Conservation (phyloP, 2,888 invertebrate genomes). For the Heteromurus nitidus region DNA sequence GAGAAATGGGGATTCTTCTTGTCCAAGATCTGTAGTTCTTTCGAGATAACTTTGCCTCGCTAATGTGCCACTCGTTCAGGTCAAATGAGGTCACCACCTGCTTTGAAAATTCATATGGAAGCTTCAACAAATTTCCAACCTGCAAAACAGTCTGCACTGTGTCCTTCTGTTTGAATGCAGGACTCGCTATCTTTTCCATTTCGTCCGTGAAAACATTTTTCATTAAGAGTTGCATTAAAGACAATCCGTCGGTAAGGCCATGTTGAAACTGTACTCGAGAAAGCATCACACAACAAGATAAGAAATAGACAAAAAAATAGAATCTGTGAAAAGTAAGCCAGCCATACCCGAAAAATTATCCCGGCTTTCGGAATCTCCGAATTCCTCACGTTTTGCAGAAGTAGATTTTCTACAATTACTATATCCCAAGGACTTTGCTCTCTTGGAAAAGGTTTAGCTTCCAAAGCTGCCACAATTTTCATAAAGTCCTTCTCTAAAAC, state of each 20-base stretch:
- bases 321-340: not conserved
- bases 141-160: constrained; percentile 56
- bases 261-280: constrained; percentile 65
- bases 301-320: too few species aligned
- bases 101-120: constrained; percentile 71
- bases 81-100: constrained; percentile 69
- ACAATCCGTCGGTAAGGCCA: constrained; percentile 70
- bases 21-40: constrained; percentile 71
- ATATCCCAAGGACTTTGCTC: constrained; percentile 68
- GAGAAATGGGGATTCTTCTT: constrained; percentile 61
- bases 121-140: constrained; percentile 63
- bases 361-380: constrained; percentile 54
- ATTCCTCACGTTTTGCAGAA: constrained; percentile 48
- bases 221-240: constrained; percentile 70
- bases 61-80: constrained; percentile 70
- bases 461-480: constrained; percentile 61
- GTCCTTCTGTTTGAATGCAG: constrained; percentile 60
- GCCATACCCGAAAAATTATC: constrained; percentile 59
- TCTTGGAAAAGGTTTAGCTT: constrained; percentile 58
- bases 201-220: constrained; percentile 69
- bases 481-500: constrained; percentile 64
- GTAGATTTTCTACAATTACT: constrained; percentile 54
- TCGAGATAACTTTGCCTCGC: constrained; percentile 66
- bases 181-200: constrained; percentile 68
- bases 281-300: too few species aligned